phyloP scores from a whole-genome alignment of 2,797 vertebrate genomes.

The Chelmon rostratus region DNA sequence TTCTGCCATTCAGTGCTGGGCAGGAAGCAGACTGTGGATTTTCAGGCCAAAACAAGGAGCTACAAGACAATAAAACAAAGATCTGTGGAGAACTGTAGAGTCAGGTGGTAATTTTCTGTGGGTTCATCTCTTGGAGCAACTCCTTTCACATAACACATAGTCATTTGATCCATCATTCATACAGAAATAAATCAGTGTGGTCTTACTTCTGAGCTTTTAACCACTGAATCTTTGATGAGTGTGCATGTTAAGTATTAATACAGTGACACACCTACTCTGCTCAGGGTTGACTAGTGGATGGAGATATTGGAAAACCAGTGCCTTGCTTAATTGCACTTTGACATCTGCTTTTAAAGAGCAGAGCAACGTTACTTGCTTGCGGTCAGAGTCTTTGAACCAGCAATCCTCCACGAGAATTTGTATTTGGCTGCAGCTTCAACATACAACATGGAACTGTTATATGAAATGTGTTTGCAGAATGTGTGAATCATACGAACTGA shows the following conservation, averaged over 20 bases:
- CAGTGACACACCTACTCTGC: no score
- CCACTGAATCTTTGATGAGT: background rate
- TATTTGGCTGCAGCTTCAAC: no score
- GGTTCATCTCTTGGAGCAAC: no score
- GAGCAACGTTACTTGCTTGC: background rate
- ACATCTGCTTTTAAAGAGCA: background rate
- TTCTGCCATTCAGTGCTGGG: background rate
- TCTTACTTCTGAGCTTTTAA: background rate
- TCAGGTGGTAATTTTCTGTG: background rate
- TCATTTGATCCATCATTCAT: background rate
- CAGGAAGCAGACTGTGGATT: background rate
- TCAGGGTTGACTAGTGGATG: background rate
- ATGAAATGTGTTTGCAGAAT: no score
- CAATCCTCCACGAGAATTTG: background rate
- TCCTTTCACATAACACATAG: background rate
- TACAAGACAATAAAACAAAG: background rate
- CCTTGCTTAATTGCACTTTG: background rate
- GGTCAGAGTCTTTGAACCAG: background rate
- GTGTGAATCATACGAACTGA: constrained; percentile 13
- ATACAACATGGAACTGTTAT: no score
- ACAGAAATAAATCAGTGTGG: no score
- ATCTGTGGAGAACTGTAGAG: background rate
- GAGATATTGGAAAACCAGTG: background rate
- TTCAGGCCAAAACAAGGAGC: background rate
- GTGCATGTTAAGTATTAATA: no score